These are phyloP conservation scores for Erythrolamprus reginae DNA, from an alignment of 2,113 vertebrate genomes.

Conservation along the genomic window DNA sequence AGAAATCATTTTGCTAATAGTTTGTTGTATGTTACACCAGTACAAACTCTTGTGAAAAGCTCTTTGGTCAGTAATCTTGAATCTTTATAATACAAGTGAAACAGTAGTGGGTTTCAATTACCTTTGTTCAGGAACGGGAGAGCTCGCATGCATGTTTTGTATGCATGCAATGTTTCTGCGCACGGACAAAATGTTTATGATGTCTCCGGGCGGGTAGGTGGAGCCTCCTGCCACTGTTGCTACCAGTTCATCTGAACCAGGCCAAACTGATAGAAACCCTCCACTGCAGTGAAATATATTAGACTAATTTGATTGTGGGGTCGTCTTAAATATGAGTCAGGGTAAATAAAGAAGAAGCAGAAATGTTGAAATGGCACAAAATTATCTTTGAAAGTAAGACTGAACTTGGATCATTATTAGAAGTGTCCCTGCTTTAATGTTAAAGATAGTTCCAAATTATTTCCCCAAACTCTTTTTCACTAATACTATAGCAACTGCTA, in stretches of 20 bases:
- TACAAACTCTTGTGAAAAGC: neutral
- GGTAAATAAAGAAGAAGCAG: neutral
- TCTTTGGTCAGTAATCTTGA: neutral
- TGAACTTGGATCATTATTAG: neutral
- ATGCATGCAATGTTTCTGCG: no score
- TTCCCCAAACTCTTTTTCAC: neutral
- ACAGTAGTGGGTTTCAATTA: no score
- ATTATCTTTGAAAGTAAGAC: neutral
- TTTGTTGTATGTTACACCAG: neutral
- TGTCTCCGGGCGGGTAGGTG: no score
- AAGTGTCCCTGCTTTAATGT: neutral
- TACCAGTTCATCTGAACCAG: no score
- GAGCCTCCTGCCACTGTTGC: no score
- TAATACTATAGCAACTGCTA: neutral
- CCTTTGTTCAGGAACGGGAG: no score
- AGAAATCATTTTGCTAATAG: neutral
- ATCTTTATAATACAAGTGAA: neutral
- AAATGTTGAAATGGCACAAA: neutral
- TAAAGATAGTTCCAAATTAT: neutral
- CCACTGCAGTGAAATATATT: neutral
- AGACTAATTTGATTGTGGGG: neutral
- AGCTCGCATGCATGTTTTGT: no score
- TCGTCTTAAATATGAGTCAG: neutral
- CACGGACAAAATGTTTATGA: no score
- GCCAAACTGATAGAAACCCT: no score